Percentiles rank a stretch among this genome's conserved stretches.
These are phyloP conservation scores for Brienomyrus longianalis DNA, from an alignment of 2,113 vertebrate genomes.

Conservation along the genomic window DNA sequence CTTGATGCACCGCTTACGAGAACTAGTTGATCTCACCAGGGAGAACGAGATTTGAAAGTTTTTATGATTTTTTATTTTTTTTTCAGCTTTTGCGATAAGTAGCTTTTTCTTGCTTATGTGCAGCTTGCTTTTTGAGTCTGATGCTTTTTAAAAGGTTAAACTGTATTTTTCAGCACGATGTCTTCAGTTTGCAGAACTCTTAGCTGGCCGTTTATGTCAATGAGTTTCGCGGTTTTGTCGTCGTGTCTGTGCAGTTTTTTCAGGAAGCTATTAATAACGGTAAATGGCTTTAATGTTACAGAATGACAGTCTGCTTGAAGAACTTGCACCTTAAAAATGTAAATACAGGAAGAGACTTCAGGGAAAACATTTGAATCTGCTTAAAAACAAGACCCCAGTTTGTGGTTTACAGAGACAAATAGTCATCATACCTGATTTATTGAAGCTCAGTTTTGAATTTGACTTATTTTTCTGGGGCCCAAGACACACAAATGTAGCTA, in stretches of 20 bases:
- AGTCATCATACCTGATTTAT: background rate
- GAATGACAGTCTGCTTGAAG: background rate
- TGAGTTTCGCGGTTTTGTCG: too few relatives aligned
- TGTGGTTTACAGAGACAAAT: background rate
- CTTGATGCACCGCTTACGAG: background rate
- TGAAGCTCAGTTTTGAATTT: background rate
- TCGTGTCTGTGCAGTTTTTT: background rate
- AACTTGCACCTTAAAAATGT: background rate
- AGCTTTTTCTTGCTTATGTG: background rate
- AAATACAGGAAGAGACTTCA: background rate
- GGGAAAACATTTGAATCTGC: background rate
- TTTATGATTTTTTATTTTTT: background rate
- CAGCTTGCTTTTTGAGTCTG: background rate
- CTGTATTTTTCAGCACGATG: background rate
- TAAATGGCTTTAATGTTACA: background rate
- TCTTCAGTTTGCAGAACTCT: background rate
- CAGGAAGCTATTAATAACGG: background rate
- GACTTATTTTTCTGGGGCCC: background rate
- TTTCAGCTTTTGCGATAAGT: background rate
- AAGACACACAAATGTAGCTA: background rate
- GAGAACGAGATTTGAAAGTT: background rate
- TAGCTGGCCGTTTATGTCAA: background rate
- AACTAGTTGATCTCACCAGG: background rate
- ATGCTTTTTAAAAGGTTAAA: background rate
- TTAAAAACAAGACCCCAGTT: background rate